phyloP scores from a whole-genome alignment of 2,113 vertebrate species.

The Microcebus ravelobensis region DNA sequence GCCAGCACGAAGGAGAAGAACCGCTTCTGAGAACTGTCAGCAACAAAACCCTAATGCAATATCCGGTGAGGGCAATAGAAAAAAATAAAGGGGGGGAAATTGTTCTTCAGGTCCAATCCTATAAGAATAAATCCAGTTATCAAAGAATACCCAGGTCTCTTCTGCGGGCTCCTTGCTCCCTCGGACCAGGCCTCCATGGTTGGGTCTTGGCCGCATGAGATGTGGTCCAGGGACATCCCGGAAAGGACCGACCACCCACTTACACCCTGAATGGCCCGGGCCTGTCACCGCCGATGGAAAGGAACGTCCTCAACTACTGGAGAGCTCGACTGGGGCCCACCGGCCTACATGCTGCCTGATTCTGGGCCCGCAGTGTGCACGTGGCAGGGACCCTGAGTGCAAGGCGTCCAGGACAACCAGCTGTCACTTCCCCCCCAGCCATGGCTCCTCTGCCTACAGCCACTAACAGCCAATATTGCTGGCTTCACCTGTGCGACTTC shows the following conservation, averaged over 20 bases:
- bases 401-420: rapidly evolving
- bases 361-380: rapidly evolving
- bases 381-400: no score
- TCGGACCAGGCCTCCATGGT: rapidly evolving
- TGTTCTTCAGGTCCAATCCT: not conserved
- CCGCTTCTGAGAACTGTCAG: not conserved
- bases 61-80: not conserved
- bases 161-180: not conserved
- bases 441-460: rapidly evolving
- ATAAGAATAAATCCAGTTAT: not conserved
- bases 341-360: rapidly evolving
- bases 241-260: not conserved
- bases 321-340: not conserved
- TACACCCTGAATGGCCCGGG: not conserved
- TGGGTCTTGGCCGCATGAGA: no score
- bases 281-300: not conserved
- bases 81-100: not conserved
- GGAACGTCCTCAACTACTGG: no score
- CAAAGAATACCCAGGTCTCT: not conserved
- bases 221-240: not conserved
- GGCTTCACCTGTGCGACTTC: not conserved
- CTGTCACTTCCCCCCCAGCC: rapidly evolving
- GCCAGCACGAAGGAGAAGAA: not conserved
- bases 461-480: rapidly evolving
- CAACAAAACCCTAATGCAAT: not conserved